Evolutionary conservation across 1,140 invertebrate genomes (phyloP), one percentile per base, ranked within the genome.

Genomic region (Cotesia typhae): DNA sequence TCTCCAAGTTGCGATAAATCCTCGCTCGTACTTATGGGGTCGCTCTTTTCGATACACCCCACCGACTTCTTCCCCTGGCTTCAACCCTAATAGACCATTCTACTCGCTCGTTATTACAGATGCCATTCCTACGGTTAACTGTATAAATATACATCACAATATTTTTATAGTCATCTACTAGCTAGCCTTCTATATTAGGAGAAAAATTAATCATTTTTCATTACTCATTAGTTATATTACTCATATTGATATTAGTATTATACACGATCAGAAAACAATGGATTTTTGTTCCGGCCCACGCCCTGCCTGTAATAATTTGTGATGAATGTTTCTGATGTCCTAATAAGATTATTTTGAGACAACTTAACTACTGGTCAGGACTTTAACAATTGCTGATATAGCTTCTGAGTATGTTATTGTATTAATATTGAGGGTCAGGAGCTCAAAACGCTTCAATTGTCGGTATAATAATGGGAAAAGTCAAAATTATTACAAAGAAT

Each of bases 1-100:
- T 66, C 51, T 66, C 64, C 38, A 66, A 14, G 41, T 66, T 66
- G 7, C 64, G 64, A 66, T 66, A 66, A 66, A 66, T 66, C 41
- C 38, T 51, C 17, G 17, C 36, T 10, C 14, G 38, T 41, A 59
- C 57, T 9, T 59, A 51, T 51, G 51, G 60, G 60, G 60, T 63
- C 51, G 64, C 41, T 38, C 10, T 51, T 66, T 41, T 20, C 64
- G 64, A 66, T 53, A 66, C 20, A 41, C 64, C 37, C 41, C 64
- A 14, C n/a, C 20, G 17, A 66, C 38, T 41, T 51, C 64, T 12
- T 28, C 2, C 64, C 6, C n/a, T 28, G 17, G 51, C 38, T 41
- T 51, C 64, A 7, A 63, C 60, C 60, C 60, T 63, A 28, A 63
- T 61, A 20, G 14, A 20, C 20, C 20, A 17, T 20, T 20, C 57